Percentiles rank a stretch among this genome's conserved stretches.
Conservation (phyloP, 1,140 invertebrate genomes). For the Lasioglossum albipes region DNA sequence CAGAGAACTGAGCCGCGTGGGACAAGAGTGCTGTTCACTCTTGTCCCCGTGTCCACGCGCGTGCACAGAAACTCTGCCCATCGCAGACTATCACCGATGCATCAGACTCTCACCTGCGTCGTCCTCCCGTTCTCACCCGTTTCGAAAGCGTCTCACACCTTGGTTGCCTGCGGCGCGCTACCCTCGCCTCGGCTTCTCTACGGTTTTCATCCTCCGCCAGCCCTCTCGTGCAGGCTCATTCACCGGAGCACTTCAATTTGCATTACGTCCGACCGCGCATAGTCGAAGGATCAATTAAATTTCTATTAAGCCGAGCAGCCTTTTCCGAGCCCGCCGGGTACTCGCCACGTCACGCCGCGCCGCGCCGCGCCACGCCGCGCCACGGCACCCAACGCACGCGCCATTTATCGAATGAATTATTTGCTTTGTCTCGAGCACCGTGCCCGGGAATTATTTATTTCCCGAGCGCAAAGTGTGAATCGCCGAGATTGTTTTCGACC, state of each 20-base stretch:
- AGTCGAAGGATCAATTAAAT: slow-evolving; percentile 79
- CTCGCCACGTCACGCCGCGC: slow-evolving; percentile 40
- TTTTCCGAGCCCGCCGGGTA: slow-evolving; percentile 59
- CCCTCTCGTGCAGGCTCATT: slow-evolving; percentile 53
- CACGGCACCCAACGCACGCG: slow-evolving; percentile 40
- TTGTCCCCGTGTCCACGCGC: slow-evolving; percentile 58
- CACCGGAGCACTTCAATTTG: slow-evolving; percentile 72
- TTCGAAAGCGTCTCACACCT: slow-evolving; percentile 30
- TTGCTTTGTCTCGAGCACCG: slow-evolving; percentile 53
- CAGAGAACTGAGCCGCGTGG: slow-evolving; percentile 71
- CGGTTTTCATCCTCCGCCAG: slow-evolving; percentile 12
- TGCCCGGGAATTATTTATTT: slow-evolving; percentile 56
- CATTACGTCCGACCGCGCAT: slow-evolving; percentile 74
- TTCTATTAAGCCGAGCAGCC: slow-evolving; percentile 75
- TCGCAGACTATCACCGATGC: slow-evolving; percentile 29
- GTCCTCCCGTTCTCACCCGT: slow-evolving; percentile 23
- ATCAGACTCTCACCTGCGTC: not conserved
- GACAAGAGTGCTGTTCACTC: slow-evolving; percentile 71
- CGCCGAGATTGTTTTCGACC: slow-evolving; percentile 27
- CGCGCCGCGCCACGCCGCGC: slow-evolving; percentile 24
- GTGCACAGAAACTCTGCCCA: slow-evolving; percentile 55
- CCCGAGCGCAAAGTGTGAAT: slow-evolving; percentile 8
- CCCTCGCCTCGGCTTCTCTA: slow-evolving; percentile 11
- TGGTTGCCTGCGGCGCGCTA: slow-evolving; percentile 12
- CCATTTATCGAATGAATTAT: slow-evolving; percentile 70